Base-by-base conservation (phyloP, 2,888 invertebrate genomes). In the Campoplex nolae region DNA sequence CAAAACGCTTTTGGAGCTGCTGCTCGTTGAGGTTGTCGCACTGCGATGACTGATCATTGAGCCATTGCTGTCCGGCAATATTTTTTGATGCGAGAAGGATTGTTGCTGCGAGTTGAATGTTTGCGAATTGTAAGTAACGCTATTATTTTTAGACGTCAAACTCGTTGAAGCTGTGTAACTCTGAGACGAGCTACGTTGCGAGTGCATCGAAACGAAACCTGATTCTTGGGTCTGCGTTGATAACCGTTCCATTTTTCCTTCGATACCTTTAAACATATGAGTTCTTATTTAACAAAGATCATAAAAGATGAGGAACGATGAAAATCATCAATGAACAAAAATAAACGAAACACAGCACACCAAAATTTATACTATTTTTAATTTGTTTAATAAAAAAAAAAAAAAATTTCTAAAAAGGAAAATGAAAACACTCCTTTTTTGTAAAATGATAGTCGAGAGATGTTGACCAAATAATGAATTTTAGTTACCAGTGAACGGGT, bases 161-260 rank as follows among this genome's bases (percentile, higher is more conserved):
- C 92, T 92, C 62, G 94, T 93, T 23, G 93, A 89, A n/a, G 93
- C 91, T 70, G 95, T 95, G 88, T 94, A 95, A 92, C 96, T 96
- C 91, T 96, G 96, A n/a, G 95, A 95, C 70, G 96, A 96, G 71
- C 96, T 96, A 80, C 96, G 95, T 89, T 96, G 95, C 65, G 96
- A 96, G 89, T 96, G 95, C 95, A 96, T 95, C 32, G 96, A 96
- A 79, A 96, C 95, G 92, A 96, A 96, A 89, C 96, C 96, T 89
- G 95, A 95, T 91, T 96, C 96, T 73, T 94, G 94, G 4, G 94
- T 94, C 84, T 94, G 94, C 56, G 94, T 94, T 13, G 95, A 95
- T 51, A 94, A 91, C 51, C 94, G 92, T 85, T 94, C 94, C 92
- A 94, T 93, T 90, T 94, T 94, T 16, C 92, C 94, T 73, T 94